Evolutionary conservation across 1,140 invertebrate species (phyloP), one percentile per base, ranked within the genome.

Genomic region (Metaphire vulgaris): DNA sequence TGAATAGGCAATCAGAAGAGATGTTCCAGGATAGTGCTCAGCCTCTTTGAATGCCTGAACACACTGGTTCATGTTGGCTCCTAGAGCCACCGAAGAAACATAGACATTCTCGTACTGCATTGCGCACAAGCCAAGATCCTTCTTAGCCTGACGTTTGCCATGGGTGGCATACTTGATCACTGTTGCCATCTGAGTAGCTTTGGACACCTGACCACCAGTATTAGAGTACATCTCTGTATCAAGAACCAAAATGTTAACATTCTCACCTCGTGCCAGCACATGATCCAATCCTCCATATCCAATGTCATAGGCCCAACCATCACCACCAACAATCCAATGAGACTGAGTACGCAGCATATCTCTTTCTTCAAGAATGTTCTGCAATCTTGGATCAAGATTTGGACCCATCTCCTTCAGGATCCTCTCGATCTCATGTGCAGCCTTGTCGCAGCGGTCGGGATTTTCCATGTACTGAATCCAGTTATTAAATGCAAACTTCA

Each of bases 171-270:
- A 78, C 41, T 78, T 78, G n/a, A 73, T 75, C 28, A 78, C 77
- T 26, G 77, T 78, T 30, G 77, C 75, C 33, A 78, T 16, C 73
- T 78, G 77, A 15, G 77, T 78, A n/a, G 77, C 77, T 56, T 78
- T 78, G 0, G 77, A 78, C 28, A 78, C 77, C 77, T 78, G 77
- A 1, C 77, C 77, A 30, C 77, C 77, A 33, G 77, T 78, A 74
- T 78, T 78, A 1, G 77, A 78, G 74, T 78, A 78, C 77, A 78
- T 78, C 41, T 78, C 77, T 1, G 77, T 78, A 32, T 78, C 77
- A 16, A 78, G 74, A 68, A 78, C 77, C 16, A 78, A 69, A 67
- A 78, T 75, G 77, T 78, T 78, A 64, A 78, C 74, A 70, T 78
- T 75, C 68, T 78, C 77, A 15, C 69, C 69, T 21, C 71, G 33